Conservation (phyloP, 2,888 invertebrate genomes). For the Campopleginae sp. region DNA sequence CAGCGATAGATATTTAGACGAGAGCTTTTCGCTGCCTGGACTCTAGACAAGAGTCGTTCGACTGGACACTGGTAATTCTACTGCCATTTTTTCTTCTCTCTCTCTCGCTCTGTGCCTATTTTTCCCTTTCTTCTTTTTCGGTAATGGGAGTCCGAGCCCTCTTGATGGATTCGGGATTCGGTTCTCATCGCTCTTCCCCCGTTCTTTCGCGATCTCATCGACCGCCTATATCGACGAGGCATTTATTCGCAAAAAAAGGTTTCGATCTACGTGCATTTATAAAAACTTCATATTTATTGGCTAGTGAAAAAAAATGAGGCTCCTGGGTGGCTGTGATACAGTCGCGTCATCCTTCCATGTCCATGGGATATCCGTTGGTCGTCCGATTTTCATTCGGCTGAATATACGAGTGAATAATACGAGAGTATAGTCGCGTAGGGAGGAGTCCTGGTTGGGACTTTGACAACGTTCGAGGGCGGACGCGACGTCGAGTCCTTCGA, state of each 20-base stretch:
- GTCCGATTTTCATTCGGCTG: neutral
- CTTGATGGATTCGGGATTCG: slow-evolving; percentile 60
- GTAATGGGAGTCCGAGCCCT: slow-evolving; percentile 60
- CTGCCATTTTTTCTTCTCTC: slow-evolving; percentile 35
- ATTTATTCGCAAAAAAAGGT: neutral
- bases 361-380: neutral
- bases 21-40: slow-evolving; percentile 50
- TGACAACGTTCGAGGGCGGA: slow-evolving; percentile 49
- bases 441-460: slow-evolving; percentile 19
- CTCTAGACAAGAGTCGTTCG: slow-evolving; percentile 51
- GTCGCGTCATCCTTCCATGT: slow-evolving; percentile 13
- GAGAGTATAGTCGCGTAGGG: neutral
- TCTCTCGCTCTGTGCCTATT: neutral
- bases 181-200: slow-evolving; percentile 29
- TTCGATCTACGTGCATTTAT: neutral
- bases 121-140: slow-evolving; percentile 38
- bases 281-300: slow-evolving; percentile 38
- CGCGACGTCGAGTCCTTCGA: slow-evolving; percentile 55
- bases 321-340: slow-evolving; percentile 17
- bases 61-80: slow-evolving; percentile 56
- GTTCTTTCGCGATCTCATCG: slow-evolving; percentile 32
- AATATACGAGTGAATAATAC: neutral
- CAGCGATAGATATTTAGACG: slow-evolving; percentile 37
- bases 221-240: neutral
- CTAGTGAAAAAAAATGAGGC: slow-evolving; percentile 16